Base-by-base conservation (phyloP, 2,888 invertebrate genomes). In the Limnephilus rhombicus region DNA sequence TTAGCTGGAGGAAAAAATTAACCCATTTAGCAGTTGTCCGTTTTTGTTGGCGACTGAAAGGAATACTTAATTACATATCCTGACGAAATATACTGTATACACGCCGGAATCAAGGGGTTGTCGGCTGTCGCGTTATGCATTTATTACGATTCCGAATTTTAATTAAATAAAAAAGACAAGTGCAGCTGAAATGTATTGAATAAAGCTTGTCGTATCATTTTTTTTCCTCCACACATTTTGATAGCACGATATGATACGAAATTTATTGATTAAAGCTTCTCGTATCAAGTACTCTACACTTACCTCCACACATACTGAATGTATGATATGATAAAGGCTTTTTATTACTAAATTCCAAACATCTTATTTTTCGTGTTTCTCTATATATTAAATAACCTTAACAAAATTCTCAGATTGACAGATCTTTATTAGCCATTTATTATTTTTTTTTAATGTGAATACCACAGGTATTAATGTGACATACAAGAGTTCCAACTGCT, bases 11-110 rank as follows among this genome's bases (percentile, higher is more conserved):
- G 88, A 90, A 92, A 92, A 92, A 92, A 92, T 91, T 92, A 92
- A 92, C 92, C 92, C 92, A 92, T 92, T 92, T 91, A 90, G 91
- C 91, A 91, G 90, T 91, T 90, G 91, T 92, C 90, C 91, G 45
- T 92, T 91, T 91, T 87, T 89, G 53, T 80, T 90, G 82, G 91
- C 18, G 90, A 81, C 68, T 87, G 81, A 91, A 90, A 83, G 80
- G 91, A 91, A 89, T 91, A 80, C 81, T 80, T 91, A 91, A 91
- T 91, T 91, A 91, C 45, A 85, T 87, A 45, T 68, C 88, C 68
- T 24, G 31, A 53, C 87, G 31, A 31, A 88, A 88, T 88, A 88
- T 88, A 15, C 49, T 49, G 15, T 49, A 15, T 29, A 80, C 13
- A 80, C 11, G n/a, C 15, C 37, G 31, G 68, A 88, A 37, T 37